These are phyloP conservation scores for Andrena cerasifolii DNA, from an alignment of 1,140 invertebrate species.

Conservation along the genomic window DNA sequence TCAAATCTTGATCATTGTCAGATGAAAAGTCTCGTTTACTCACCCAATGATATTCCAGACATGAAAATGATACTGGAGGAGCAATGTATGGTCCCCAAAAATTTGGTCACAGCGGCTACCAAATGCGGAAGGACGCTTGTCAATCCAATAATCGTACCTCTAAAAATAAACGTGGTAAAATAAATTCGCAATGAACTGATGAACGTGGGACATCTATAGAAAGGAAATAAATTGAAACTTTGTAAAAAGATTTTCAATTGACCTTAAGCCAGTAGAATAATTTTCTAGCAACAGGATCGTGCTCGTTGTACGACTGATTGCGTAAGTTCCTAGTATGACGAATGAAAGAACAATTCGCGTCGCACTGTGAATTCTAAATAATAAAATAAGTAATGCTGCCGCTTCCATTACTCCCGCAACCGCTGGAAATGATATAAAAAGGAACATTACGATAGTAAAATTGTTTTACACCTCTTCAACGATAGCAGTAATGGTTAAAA, in stretches of 20 bases:
- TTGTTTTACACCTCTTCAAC: no score
- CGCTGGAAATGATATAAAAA: constrained; percentile 52
- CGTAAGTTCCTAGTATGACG: constrained; percentile 62
- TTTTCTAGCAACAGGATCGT: constrained; percentile 67
- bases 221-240: not conserved
- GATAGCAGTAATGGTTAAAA: not conserved
- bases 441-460: not conserved
- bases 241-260: not conserved
- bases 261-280: constrained; percentile 72
- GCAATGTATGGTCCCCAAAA: constrained; percentile 55
- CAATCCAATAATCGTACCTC: constrained; percentile 66
- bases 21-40: not conserved
- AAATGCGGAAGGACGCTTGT: constrained; percentile 66
- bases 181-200: not conserved
- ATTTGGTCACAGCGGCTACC: constrained; percentile 50
- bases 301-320: constrained; percentile 60
- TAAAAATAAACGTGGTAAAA: constrained; percentile 42
- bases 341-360: constrained; percentile 50
- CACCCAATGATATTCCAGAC: constrained; percentile 65
- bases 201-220: no score
- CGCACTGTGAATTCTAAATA: constrained; percentile 46
- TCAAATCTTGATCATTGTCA: not conserved
- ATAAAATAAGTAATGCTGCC: constrained; percentile 45
- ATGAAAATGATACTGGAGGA: constrained; percentile 54
- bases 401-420: constrained; percentile 59